Evolutionary conservation across 2,113 vertebrate species (phyloP).

Genomic region (Nerophis ophidion): DNA sequence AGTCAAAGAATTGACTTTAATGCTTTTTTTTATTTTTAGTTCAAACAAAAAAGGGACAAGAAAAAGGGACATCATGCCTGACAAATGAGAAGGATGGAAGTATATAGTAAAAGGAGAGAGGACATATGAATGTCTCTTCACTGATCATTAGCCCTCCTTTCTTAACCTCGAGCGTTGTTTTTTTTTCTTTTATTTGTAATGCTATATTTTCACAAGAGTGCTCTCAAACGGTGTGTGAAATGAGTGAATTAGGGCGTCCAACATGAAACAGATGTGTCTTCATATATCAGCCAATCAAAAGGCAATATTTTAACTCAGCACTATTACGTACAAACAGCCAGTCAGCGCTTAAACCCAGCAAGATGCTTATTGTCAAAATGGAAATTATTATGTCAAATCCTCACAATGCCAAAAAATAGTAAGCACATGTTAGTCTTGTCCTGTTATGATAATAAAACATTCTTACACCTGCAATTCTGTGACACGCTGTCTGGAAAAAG

Average conservation of each 20-base stretch:
- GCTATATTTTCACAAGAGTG: conserved; percentile 30
- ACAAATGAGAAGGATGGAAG: background rate
- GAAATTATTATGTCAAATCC: background rate
- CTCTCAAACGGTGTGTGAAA: conserved; percentile 58
- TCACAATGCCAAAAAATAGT: background rate
- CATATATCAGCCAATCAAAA: conserved; percentile 33
- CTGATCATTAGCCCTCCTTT: background rate
- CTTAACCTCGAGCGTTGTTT: conserved; percentile 8
- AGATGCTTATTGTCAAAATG: background rate
- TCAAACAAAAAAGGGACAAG: no score
- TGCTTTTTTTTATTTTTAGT: no score
- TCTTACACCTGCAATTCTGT: no score
- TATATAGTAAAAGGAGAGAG: no score
- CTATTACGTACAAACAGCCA: no score
- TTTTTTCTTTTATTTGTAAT: conserved; percentile 22
- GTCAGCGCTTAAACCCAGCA: conserved; percentile 18
- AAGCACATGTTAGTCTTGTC: no score
- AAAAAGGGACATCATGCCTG: background rate
- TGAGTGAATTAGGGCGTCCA: conserved; percentile 35
- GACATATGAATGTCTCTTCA: no score
- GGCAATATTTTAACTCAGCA: background rate
- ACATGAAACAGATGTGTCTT: conserved; percentile 54
- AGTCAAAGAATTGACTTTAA: no score
- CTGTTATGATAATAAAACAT: no score
- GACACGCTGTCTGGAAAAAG: no score